A percentile compares a stretch with the other conserved stretches of the same genome.
phyloP scores from a whole-genome alignment of 2,797 vertebrate genomes.

The Rhinoraja longicauda region DNA sequence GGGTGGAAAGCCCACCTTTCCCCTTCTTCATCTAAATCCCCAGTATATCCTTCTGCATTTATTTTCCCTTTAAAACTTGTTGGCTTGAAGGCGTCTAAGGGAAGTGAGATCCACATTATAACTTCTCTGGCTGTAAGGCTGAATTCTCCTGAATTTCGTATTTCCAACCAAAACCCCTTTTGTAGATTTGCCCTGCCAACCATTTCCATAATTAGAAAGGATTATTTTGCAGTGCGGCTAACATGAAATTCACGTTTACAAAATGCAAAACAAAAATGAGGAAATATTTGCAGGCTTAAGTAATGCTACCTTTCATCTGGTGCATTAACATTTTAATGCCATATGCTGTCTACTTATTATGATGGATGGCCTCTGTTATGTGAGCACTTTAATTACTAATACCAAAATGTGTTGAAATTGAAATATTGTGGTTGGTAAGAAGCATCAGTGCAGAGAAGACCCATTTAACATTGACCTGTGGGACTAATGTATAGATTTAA shows the following conservation, averaged over 20 bases:
- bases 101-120: not conserved
- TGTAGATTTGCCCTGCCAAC: not conserved
- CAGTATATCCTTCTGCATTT: not conserved
- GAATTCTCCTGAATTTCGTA: not conserved
- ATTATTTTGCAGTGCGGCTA: not conserved
- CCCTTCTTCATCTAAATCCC: no score
- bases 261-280: not conserved
- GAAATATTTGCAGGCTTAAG: conserved; percentile 39
- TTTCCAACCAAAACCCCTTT: not conserved
- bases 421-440: conserved; percentile 57
- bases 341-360: conserved; percentile 58
- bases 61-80: not conserved
- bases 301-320: conserved; percentile 49
- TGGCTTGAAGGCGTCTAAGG: not conserved
- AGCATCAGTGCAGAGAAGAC: conserved; percentile 62
- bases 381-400: conserved; percentile 60
- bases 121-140: not conserved
- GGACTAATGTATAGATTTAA: conserved; percentile 64
- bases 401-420: conserved; percentile 59
- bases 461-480: conserved; percentile 61
- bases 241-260: not conserved
- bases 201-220: not conserved
- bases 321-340: conserved; percentile 54
- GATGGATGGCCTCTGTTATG: conserved; percentile 58
- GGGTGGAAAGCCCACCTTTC: no score